Evolutionary conservation across 1,140 invertebrate genomes (phyloP), one percentile per base, ranked within the genome.

Genomic region (Chelonus insularis): DNA sequence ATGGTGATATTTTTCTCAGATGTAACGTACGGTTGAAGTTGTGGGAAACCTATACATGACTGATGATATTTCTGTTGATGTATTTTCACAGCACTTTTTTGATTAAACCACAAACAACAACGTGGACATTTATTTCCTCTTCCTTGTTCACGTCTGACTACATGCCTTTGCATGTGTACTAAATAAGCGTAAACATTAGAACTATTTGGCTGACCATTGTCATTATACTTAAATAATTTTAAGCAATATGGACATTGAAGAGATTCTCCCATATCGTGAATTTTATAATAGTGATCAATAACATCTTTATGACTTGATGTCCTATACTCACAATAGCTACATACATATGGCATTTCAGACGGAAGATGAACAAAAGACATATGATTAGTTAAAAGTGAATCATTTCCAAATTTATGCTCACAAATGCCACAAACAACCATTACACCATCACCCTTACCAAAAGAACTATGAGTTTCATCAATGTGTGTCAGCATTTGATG

Each of bases 271-370:
- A 84, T 83, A 21, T 84, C 80, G 70, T 93, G 91, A 23, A 77
- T 69, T 37, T 83, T 75, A 67, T 88, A 87, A 72, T 86, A 91
- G 78, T 94, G 92, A 70, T 91, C 86, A 43, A 91, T 84, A 16
- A 86, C 79, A 63, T 88, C 83, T 61, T 87, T 87, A 73, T 92
- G 91, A 58, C 89, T 88, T 6, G 91, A 93, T 11, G 87, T 86
- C 36, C 89, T 84, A 76, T 89, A 92, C 47, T 82, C 78, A 68
- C 92, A 94, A 21, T 85, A 84, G 20, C 86, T 86, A 72, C 92
- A 94, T 34, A 82, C 80, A 74, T 94, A 95, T 0, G 92, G 92
- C 76, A 93, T 84, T 75, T 94, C 92, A 3, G 86, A 83, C 18
- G 87, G 87, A 60, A 84, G 83, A 79, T 94, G 92, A 62, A 85